Evolutionary conservation across 2,888 invertebrate genomes (phyloP).

Genomic region (Tipula helvola): DNA sequence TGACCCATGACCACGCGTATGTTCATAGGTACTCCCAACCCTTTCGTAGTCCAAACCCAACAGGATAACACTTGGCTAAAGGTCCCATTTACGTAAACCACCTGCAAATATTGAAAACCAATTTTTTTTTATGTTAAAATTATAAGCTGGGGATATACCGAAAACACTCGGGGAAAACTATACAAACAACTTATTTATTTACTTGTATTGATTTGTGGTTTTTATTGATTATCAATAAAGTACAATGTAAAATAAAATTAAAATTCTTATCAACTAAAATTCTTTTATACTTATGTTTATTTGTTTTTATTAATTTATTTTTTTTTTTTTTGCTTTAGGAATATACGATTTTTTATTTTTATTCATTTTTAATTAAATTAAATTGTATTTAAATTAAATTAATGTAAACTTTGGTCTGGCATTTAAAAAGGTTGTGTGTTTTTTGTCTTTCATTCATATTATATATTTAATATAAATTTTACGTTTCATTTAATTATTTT

Average conservation of each 20-base stretch:
- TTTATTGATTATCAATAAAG: conserved; percentile 11
- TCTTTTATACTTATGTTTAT: not conserved
- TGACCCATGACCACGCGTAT: too few species aligned
- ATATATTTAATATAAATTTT: conserved; percentile 6
- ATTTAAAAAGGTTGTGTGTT: not conserved
- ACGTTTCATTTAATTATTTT: not conserved
- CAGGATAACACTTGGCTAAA: too few species aligned
- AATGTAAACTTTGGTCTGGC: conserved; percentile 11
- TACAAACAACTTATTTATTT: not conserved
- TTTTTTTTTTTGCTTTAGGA: not conserved
- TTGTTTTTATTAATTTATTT: not conserved
- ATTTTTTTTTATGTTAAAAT: too few species aligned
- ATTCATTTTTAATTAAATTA: not conserved
- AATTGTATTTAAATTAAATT: conserved; percentile 6
- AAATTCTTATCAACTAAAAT: conserved; percentile 9
- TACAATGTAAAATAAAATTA: conserved; percentile 23
- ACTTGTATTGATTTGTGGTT: not conserved
- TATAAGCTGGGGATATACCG: too few species aligned
- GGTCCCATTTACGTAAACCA: too few species aligned
- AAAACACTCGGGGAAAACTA: too few species aligned
- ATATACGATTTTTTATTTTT: not conserved
- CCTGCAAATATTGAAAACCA: too few species aligned
- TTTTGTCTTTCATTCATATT: not conserved
- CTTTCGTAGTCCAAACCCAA: too few species aligned
- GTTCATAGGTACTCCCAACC: too few species aligned